Evolutionary conservation across 2,888 invertebrate genomes (phyloP), one percentile per base, ranked within the genome.

Genomic region (Girardia tigrina): DNA sequence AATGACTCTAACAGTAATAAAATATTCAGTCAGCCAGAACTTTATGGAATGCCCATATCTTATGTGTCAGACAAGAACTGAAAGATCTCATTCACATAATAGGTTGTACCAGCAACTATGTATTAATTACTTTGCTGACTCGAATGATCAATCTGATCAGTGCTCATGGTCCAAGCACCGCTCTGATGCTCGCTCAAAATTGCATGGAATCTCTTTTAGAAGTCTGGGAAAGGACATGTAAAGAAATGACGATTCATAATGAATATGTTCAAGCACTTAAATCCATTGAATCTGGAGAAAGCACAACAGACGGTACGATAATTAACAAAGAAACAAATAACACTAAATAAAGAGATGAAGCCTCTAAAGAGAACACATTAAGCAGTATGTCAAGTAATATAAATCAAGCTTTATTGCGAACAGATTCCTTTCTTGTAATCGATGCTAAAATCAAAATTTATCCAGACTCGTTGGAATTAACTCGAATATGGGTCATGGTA

Each of bases 41-140:
- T 80, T 85, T 94, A 0, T 97, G 95, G 95, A 92, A 93, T 0
- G 93, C 92, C 0, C 94, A 95, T 85, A 86, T 95, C 69, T 92
- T 93, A 83, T 90, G 91, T 0, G 88, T 93, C 77, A 89, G 90
- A 8, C 86, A 86, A 73, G 89, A 90, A 79, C 83, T 85, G 26
- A 85, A 86, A 78, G 84, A 86, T 74, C 80, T 87, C 73, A 84
- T 87, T 71, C 81, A 82, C 23, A 82, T 81, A 6, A 74, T 12
- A 8, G 74, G 74, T 12, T 83, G 83, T 1, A 84, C 83, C 77
- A 84, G 83, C 70, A 84, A 83, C 79, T 85, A 84, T 75, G 85
- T 85, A 8, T 86, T 94, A 1, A 88, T 91, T 72, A 90, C 90
- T 80, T 86, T 93, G 79, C 83, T 94, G 79, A 87, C 91, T 0